Conservation (phyloP, 1,140 invertebrate species). For the Brachionus rotundiformis region DNA sequence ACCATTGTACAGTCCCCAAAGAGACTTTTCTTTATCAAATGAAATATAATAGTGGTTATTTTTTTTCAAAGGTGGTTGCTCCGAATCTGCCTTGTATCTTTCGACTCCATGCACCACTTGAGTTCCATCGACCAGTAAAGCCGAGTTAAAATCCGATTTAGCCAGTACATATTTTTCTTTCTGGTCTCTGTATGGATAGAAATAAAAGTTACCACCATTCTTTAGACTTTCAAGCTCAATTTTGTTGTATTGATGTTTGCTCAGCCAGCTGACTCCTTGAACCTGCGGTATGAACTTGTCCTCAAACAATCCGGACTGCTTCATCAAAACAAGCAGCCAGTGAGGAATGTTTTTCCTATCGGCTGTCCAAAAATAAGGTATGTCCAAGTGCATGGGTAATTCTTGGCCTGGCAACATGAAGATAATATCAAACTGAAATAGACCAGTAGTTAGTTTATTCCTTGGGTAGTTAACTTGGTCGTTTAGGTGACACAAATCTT, state of each 20-base stretch:
- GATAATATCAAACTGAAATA: slow-evolving; percentile 42
- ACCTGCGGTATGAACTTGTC: slow-evolving; percentile 36
- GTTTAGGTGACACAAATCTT: slow-evolving; percentile 30
- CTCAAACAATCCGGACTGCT: slow-evolving; percentile 20
- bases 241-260: slow-evolving; percentile 43
- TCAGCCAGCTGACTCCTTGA: slow-evolving; percentile 36
- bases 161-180: slow-evolving; percentile 7
- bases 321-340: slow-evolving; percentile 38
- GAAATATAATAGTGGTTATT: slow-evolving; percentile 22
- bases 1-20: slow-evolving; percentile 12
- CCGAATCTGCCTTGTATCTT: slow-evolving; percentile 23
- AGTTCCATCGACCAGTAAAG: slow-evolving; percentile 38
- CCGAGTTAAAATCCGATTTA: slow-evolving; percentile 42
- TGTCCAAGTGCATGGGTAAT: slow-evolving; percentile 33
- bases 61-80: slow-evolving; percentile 40
- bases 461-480: background rate
- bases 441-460: background rate
- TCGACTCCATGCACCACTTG: slow-evolving; percentile 49
- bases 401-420: slow-evolving; percentile 40
- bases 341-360: slow-evolving; percentile 26
- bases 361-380: slow-evolving; percentile 42
- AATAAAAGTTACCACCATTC: slow-evolving; percentile 51
- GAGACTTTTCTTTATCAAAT: background rate
- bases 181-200: slow-evolving; percentile 30
- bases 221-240: slow-evolving; percentile 4